These are phyloP conservation scores for Oreochromis grahami DNA, from an alignment of 2,797 vertebrate species.

Conservation along the genomic window DNA sequence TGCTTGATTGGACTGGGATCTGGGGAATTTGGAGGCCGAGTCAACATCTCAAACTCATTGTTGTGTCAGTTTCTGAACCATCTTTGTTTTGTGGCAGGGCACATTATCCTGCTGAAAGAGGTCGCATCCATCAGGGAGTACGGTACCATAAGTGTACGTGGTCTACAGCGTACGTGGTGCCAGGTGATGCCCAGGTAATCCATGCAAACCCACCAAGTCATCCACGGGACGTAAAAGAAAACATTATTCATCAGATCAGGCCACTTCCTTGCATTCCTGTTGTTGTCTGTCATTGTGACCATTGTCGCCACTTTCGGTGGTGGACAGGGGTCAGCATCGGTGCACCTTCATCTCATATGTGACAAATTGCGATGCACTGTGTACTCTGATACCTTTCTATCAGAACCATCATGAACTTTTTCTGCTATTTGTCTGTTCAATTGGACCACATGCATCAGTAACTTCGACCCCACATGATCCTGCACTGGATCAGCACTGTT, in stretches of 20 bases:
- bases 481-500: background rate
- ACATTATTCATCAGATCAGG: background rate
- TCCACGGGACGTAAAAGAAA: rapidly evolving
- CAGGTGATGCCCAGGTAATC: background rate
- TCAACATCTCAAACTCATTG: background rate
- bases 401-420: background rate
- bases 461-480: background rate
- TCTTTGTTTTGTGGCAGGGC: rapidly evolving
- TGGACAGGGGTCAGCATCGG: rapidly evolving
- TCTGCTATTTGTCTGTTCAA: background rate
- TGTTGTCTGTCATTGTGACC: background rate
- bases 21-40: background rate
- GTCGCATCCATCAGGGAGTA: background rate
- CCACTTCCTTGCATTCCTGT: background rate
- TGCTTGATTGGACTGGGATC: background rate
- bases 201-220: background rate
- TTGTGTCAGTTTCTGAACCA: background rate
- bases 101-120: background rate
- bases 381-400: background rate
- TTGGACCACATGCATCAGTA: background rate
- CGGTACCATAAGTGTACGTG: rapidly evolving
- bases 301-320: rapidly evolving
- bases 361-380: rapidly evolving
- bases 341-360: background rate
- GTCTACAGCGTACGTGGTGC: background rate